Percentiles rank a stretch among this genome's conserved stretches.
Conservation (phyloP, 35 echinoderm and acorn worm genomes). For the Diadema setosum region DNA sequence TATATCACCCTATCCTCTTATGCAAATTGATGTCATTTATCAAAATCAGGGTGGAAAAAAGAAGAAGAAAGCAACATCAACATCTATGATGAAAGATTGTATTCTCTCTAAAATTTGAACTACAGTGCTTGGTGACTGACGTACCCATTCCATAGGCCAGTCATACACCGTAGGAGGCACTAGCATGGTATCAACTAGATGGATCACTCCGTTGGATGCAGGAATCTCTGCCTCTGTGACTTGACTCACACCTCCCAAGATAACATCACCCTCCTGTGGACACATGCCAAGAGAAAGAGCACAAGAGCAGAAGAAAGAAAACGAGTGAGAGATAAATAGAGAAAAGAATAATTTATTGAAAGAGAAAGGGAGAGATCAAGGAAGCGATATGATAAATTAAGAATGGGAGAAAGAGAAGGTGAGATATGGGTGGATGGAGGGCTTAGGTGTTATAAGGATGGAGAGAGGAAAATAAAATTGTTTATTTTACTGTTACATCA, state of each 20-base stretch:
- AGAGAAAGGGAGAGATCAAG: background rate
- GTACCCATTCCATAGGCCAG: background rate
- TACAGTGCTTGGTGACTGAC: too few relatives aligned
- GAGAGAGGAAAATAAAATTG: too few relatives aligned
- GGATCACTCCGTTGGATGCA: background rate
- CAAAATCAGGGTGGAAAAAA: too few relatives aligned
- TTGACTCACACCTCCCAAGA: background rate
- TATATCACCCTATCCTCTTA: too few relatives aligned
- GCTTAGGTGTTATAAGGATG: too few relatives aligned
- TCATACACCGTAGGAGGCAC: background rate
- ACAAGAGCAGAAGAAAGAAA: background rate
- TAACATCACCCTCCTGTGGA: background rate
- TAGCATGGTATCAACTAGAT: background rate
- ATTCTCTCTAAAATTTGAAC: too few relatives aligned
- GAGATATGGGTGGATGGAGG: too few relatives aligned
- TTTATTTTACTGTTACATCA: too few relatives aligned
- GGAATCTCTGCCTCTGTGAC: background rate
- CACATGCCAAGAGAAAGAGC: background rate
- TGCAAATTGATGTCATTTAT: too few relatives aligned
- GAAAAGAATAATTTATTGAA: background rate
- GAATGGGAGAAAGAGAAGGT: too few relatives aligned
- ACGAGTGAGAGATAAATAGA: background rate
- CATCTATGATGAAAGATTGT: too few relatives aligned
- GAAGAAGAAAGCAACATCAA: too few relatives aligned
- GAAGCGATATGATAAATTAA: background rate